A percentile compares a stretch with the other conserved stretches of the same genome.
Evolutionary conservation across 2,113 vertebrate genomes (phyloP).

Genomic region (Atractosteus spatula): DNA sequence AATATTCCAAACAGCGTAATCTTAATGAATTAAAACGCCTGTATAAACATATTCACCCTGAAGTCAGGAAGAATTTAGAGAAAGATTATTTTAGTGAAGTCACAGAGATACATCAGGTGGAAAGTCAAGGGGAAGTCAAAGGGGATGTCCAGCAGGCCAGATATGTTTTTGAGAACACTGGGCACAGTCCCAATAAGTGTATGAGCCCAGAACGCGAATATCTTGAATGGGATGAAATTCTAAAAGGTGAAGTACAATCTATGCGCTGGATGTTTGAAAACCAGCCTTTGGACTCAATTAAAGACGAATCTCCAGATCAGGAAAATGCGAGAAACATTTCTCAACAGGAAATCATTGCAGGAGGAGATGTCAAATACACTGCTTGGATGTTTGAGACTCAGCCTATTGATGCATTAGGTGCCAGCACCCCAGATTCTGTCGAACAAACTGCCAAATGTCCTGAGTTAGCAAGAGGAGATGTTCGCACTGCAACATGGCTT

Average conservation of each 20-base stretch:
- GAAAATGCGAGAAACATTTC: conserved; percentile 50
- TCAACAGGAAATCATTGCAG: conserved; percentile 73
- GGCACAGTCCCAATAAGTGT: conserved; percentile 53
- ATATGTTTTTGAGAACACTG: conserved; percentile 68
- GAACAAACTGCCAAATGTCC: conserved; percentile 63
- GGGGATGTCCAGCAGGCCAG: conserved; percentile 68
- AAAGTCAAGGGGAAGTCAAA: conserved; percentile 44
- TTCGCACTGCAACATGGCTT: conserved; percentile 65
- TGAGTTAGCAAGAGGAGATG: conserved; percentile 70
- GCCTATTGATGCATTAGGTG: conserved; percentile 59
- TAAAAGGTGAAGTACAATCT: conserved; percentile 78
- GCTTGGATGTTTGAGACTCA: conserved; percentile 86
- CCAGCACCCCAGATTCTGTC: conserved; percentile 37
- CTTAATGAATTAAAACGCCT: conserved; percentile 75
- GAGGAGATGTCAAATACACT: conserved; percentile 74
- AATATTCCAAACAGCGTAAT: conserved; percentile 73
- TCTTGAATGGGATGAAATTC: conserved; percentile 75
- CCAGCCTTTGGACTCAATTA: conserved; percentile 74
- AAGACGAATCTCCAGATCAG: conserved; percentile 59
- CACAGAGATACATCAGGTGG: conserved; percentile 53
- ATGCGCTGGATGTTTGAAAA: conserved; percentile 83
- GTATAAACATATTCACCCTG: conserved; percentile 78
- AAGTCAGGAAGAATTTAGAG: conserved; percentile 77
- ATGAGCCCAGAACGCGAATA: conserved; percentile 68
- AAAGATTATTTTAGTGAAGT: conserved; percentile 68